Conservation (phyloP, 1,140 invertebrate species). For the Archivesica marissinica region DNA sequence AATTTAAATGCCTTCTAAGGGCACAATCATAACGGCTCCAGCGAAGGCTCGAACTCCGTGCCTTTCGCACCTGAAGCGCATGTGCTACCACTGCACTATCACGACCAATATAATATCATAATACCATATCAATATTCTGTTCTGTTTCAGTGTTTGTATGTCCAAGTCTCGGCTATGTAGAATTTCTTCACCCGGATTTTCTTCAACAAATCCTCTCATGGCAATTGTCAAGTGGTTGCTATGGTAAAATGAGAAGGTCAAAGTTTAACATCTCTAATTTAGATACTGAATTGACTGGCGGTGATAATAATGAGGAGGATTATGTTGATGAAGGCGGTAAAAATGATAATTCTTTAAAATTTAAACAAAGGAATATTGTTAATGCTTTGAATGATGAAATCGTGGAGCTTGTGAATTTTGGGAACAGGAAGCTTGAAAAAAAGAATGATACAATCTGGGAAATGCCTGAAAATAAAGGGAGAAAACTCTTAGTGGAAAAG, state of each 20-base stretch:
- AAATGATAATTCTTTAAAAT: not conserved
- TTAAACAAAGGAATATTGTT: not conserved
- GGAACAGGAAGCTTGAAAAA: not conserved
- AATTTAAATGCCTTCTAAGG: too few relatives aligned
- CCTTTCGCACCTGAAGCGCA: too few relatives aligned
- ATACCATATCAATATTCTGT: too few relatives aligned
- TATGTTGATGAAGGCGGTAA: not conserved
- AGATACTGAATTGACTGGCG: not conserved
- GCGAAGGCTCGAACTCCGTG: too few relatives aligned
- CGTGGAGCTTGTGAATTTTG: too few relatives aligned
- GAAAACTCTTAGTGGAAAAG: constrained; percentile 76
- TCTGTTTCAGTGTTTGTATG: constrained; percentile 71
- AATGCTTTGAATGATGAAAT: too few relatives aligned
- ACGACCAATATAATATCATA: too few relatives aligned
- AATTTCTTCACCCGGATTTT: constrained; percentile 66
- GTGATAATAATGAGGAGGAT: not conserved
- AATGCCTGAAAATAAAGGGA: constrained; percentile 26
- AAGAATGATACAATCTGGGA: constrained; percentile 3
- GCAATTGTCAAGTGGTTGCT: constrained; percentile 71
- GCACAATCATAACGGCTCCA: too few relatives aligned
- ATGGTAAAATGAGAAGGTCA: constrained; percentile 60
- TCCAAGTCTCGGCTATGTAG: constrained; percentile 65
- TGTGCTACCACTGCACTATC: too few relatives aligned
- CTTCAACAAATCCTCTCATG: constrained; percentile 69
- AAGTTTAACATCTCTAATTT: not conserved